phyloP scores from a whole-genome alignment of 2,888 invertebrate genomes.

The Drosophila fungiperda region DNA sequence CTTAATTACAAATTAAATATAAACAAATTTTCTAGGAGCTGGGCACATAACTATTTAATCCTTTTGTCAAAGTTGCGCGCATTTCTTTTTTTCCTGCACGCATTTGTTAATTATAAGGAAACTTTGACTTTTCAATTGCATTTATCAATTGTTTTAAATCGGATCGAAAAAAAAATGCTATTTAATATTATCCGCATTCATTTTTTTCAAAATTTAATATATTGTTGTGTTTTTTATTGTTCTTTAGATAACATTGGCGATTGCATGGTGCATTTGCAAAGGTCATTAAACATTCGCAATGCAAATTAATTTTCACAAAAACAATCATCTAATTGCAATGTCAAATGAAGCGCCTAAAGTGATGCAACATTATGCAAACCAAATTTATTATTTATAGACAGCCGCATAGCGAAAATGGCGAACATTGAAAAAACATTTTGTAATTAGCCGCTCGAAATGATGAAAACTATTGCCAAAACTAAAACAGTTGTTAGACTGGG shows the following conservation, averaged over 20 bases:
- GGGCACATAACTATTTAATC: background rate
- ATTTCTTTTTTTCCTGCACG: background rate
- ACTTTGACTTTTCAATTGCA: background rate
- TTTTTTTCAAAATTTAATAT: too few relatives aligned
- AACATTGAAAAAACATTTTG: constrained; percentile 55
- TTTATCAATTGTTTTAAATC: too few relatives aligned
- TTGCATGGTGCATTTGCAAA: constrained; percentile 32
- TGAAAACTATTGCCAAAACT: background rate
- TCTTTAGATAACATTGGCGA: constrained; percentile 14
- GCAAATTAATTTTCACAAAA: constrained; percentile 52
- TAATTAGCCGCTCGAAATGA: constrained; percentile 62
- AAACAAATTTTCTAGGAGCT: constrained; percentile 18
- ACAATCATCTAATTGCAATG: constrained; percentile 46
- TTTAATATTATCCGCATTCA: constrained; percentile 7
- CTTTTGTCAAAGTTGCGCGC: background rate
- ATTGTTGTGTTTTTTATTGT: background rate
- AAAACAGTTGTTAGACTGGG: background rate
- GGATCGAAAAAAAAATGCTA: constrained; percentile 18
- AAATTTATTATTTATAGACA: constrained; percentile 73
- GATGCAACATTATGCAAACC: constrained; percentile 44
- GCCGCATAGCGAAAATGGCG: constrained; percentile 26
- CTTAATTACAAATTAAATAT: constrained; percentile 67
- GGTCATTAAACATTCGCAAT: constrained; percentile 42
- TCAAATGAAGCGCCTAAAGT: constrained; percentile 55
- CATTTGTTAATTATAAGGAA: background rate